Conservation (phyloP, 2,113 vertebrate genomes). For the Noctilio leporinus region DNA sequence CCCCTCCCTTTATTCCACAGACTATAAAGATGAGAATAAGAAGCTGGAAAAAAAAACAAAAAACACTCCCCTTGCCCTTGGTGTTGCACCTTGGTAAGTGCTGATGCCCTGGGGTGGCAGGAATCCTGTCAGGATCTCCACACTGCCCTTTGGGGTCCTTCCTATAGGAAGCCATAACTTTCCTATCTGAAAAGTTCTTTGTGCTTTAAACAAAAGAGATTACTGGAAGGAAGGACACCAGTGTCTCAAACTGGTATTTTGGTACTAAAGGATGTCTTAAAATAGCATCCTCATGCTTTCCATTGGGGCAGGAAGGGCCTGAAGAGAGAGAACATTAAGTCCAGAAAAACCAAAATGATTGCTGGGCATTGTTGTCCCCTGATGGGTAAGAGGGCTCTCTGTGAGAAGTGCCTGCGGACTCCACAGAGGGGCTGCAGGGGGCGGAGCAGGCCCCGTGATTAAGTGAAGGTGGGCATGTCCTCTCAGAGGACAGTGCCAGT, state of each 20-base stretch:
- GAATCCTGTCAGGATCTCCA: neutral
- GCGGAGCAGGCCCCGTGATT: neutral
- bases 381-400: conserved; percentile 21
- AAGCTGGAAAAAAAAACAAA: neutral
- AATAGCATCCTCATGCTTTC: conserved; percentile 39
- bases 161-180: neutral
- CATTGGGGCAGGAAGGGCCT: conserved; percentile 5
- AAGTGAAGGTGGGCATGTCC: neutral
- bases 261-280: conserved; percentile 44
- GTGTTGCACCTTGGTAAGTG: neutral
- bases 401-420: neutral
- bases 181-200: neutral
- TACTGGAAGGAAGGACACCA: conserved; percentile 39
- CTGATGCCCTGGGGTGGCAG: neutral
- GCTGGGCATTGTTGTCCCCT: neutral
- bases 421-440: neutral
- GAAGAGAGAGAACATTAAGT: conserved; percentile 39
- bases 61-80: neutral
- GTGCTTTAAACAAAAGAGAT: conserved; percentile 49
- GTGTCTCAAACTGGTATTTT: conserved; percentile 49
- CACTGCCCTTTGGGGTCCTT: neutral
- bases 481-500: neutral
- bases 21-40: neutral
- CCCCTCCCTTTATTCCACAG: no score
- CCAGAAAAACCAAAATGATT: conserved; percentile 59